These are phyloP conservation scores for Bubo scandiacus DNA, from an alignment of 2,113 vertebrate genomes.

Conservation along the genomic window DNA sequence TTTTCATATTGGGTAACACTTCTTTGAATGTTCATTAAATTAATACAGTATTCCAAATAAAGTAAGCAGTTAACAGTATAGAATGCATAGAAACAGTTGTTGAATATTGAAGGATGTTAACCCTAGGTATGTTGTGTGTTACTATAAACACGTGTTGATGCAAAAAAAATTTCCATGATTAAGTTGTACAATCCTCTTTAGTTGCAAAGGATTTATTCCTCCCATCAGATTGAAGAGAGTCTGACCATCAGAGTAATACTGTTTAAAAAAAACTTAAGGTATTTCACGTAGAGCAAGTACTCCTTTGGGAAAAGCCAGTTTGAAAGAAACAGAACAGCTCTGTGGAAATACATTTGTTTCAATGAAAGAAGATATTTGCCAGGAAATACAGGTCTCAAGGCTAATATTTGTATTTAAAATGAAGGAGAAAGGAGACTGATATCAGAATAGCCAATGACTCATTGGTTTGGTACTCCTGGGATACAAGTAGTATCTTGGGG, in stretches of 20 bases:
- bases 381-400: background rate
- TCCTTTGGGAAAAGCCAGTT: background rate
- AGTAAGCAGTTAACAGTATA: background rate
- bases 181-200: background rate
- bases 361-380: background rate
- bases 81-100: background rate
- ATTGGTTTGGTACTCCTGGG: background rate
- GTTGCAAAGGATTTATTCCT: background rate
- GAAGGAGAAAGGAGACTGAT: background rate
- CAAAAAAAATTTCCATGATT: background rate
- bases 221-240: background rate
- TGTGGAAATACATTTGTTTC: background rate
- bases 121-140: background rate
- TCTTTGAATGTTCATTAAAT: slow-evolving; percentile 22
- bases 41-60: background rate
- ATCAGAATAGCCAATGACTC: background rate
- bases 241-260: background rate
- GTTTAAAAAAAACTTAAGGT: background rate
- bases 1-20: background rate
- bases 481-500: background rate
- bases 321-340: background rate
- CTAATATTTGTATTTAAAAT: background rate
- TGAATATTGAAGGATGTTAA: background rate
- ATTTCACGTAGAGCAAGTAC: background rate
- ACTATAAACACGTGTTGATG: background rate